Evolutionary conservation across 2,797 vertebrate species (phyloP).

Genomic region (Cyclura pinguis): DNA sequence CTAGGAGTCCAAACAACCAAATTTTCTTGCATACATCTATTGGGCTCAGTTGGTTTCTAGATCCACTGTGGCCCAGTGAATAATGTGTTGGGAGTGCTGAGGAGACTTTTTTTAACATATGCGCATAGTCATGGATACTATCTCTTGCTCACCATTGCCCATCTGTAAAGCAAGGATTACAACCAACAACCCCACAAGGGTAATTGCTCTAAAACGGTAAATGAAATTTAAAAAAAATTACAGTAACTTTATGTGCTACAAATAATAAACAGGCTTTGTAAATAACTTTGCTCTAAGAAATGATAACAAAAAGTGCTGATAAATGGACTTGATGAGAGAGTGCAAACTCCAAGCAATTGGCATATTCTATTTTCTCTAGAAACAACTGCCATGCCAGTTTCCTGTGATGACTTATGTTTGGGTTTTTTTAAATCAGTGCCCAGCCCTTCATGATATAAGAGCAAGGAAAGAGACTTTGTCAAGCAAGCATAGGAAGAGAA

Average conservation of each 20-base stretch:
- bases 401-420: not conserved
- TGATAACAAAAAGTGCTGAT: not conserved
- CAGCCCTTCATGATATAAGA: not conserved
- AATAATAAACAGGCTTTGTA: not conserved
- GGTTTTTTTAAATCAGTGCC: not conserved
- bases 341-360: not conserved
- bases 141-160: not conserved
- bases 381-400: not conserved
- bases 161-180: not conserved
- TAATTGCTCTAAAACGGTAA: no score
- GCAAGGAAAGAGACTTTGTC: not conserved
- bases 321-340: not conserved
- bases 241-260: not conserved
- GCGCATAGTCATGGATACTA: not conserved
- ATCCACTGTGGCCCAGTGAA: not conserved
- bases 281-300: not conserved
- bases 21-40: not conserved
- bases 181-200: not conserved
- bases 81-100: not conserved
- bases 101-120: not conserved
- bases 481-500: not conserved
- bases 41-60: not conserved
- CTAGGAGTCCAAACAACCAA: no score
- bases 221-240: not conserved
- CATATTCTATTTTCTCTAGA: not conserved